These are phyloP conservation scores for Hydrotaea diabolus DNA, from an alignment of 2,888 invertebrate species.

Conservation along the genomic window DNA sequence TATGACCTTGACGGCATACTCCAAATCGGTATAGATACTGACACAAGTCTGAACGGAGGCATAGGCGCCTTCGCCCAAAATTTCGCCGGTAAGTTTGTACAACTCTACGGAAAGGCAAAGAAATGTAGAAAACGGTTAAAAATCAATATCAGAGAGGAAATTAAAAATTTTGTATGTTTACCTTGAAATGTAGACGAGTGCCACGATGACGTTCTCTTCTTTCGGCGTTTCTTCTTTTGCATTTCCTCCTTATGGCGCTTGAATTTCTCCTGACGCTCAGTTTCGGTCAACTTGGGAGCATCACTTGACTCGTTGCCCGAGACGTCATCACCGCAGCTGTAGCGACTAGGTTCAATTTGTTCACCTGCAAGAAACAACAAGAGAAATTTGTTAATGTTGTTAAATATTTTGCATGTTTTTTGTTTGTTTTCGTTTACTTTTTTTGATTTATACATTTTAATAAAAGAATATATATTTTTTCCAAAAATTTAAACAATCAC, in stretches of 20 bases:
- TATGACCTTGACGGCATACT: conserved; percentile 98
- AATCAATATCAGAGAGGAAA: background rate
- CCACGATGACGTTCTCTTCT: conserved; percentile 94
- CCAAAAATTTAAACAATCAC: too few species aligned
- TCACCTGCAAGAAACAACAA: conserved; percentile 71
- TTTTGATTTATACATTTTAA: too few species aligned
- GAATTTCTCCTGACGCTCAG: conserved; percentile 82
- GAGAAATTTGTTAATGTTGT: background rate
- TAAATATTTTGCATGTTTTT: too few species aligned
- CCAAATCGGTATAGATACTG: conserved; percentile 93
- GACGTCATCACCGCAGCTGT: conserved; percentile 81
- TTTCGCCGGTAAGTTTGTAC: conserved; percentile 96
- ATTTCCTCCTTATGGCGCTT: conserved; percentile 93
- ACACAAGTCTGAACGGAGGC: conserved; percentile 97
- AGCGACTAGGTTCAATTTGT: conserved; percentile 79
- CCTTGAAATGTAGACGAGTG: conserved; percentile 96
- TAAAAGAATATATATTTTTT: too few species aligned
- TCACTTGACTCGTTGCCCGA: conserved; percentile 81
- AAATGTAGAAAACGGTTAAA: background rate
- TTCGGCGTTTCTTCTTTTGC: conserved; percentile 92
- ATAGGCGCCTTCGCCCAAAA: conserved; percentile 97
- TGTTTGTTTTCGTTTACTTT: too few species aligned
- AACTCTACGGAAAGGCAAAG: conserved; percentile 85
- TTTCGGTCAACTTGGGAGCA: conserved; percentile 79
- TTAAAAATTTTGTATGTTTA: conserved; percentile 74